Conservation (phyloP, 1,140 invertebrate genomes). For the Lysiphlebus fabarum region DNA sequence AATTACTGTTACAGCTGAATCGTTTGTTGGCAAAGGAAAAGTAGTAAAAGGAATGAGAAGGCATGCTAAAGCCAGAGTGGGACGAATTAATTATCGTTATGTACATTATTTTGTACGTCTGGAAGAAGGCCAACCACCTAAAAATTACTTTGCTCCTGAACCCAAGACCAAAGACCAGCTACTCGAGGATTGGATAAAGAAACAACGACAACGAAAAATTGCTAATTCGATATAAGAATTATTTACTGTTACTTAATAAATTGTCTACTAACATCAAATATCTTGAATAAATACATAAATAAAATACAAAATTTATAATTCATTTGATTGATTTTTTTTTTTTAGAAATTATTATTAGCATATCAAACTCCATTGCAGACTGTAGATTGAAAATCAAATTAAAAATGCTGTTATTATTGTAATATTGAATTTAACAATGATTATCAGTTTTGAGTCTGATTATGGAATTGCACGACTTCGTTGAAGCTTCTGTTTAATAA, state of each 20-base stretch:
- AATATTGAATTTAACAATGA: too few relatives aligned
- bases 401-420: too few relatives aligned
- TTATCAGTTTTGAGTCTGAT: too few relatives aligned
- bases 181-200: slow-evolving; percentile 69
- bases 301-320: neutral
- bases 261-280: neutral
- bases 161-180: slow-evolving; percentile 69
- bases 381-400: too few relatives aligned
- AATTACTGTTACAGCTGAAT: slow-evolving; percentile 70
- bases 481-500: too few relatives aligned
- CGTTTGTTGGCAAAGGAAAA: slow-evolving; percentile 71
- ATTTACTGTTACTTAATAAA: slow-evolving; percentile 2
- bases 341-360: too few relatives aligned
- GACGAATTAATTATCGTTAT: slow-evolving; percentile 75
- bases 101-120: slow-evolving; percentile 85
- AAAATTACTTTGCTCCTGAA: slow-evolving; percentile 68
- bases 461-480: too few relatives aligned
- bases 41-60: slow-evolving; percentile 79
- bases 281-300: slow-evolving; percentile 5
- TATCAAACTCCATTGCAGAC: too few relatives aligned
- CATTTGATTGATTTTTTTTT: too few relatives aligned
- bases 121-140: slow-evolving; percentile 89
- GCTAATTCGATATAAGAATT: slow-evolving; percentile 62
- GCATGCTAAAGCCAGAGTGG: slow-evolving; percentile 71
- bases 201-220: slow-evolving; percentile 70